These are phyloP conservation scores for Lysiphlebus fabarum DNA, from an alignment of 1,140 invertebrate genomes.

Conservation along the genomic window DNA sequence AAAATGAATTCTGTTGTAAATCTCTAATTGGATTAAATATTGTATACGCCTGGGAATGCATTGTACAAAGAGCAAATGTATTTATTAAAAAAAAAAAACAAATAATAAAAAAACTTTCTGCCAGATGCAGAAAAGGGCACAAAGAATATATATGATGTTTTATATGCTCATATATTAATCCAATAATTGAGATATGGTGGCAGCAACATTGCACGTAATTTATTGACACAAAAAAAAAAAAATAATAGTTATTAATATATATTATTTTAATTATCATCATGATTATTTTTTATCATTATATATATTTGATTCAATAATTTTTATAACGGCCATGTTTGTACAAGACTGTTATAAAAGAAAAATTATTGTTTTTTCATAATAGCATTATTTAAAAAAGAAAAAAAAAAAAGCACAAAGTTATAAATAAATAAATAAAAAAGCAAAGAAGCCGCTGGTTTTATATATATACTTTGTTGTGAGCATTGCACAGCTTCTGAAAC, in stretches of 20 bases:
- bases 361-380: no score
- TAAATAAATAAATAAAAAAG: not conserved
- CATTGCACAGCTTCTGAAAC: not conserved
- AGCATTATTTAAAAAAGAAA: no score
- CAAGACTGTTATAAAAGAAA: not conserved
- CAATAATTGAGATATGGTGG: slow-evolving; percentile 23
- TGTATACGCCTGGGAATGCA: no score
- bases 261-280: not conserved
- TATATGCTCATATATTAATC: slow-evolving; percentile 26
- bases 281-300: no score
- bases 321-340: not conserved
- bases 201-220: slow-evolving; percentile 7
- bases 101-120: no score
- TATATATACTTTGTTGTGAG: no score
- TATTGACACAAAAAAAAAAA: slow-evolving; percentile 1
- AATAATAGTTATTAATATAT: slow-evolving; percentile 9
- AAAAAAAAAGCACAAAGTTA: no score
- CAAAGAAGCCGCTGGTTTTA: not conserved
- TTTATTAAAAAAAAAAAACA: no score
- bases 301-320: no score
- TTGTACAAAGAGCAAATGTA: no score
- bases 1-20: not conserved
- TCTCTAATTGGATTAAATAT: not conserved
- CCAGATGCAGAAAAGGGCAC: not conserved
- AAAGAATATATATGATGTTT: not conserved